Conservation (phyloP, 2,888 invertebrate genomes). For the Drosophila leonis region DNA sequence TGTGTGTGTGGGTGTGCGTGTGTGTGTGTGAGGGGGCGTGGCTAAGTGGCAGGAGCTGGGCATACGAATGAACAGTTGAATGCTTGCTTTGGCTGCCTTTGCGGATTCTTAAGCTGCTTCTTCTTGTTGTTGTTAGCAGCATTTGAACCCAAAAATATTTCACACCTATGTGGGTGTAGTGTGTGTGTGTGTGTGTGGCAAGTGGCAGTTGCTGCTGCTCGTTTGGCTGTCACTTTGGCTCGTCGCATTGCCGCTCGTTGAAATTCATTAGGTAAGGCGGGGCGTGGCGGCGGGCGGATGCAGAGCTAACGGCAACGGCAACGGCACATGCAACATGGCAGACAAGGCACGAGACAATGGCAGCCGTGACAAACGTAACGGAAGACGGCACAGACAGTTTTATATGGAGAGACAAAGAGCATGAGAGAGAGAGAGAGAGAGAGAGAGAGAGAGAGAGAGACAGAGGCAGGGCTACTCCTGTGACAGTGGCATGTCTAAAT, state of each 20-base stretch:
- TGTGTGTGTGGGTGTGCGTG: slow-evolving; percentile 6
- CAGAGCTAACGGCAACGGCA: too few relatives aligned
- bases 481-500: slow-evolving; percentile 75
- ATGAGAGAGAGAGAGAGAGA: neutral
- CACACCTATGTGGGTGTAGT: slow-evolving; percentile 57
- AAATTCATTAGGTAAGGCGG: slow-evolving; percentile 76
- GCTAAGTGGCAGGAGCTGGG: slow-evolving; percentile 18
- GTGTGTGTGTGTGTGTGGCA: slow-evolving; percentile 31
- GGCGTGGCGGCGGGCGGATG: slow-evolving; percentile 29
- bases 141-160: slow-evolving; percentile 78
- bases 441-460: neutral
- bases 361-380: slow-evolving; percentile 77
- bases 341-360: slow-evolving; percentile 45
- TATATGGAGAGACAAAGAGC: neutral
- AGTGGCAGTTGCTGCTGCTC: slow-evolving; percentile 51
- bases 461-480: slow-evolving; percentile 10
- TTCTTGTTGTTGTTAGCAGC: slow-evolving; percentile 2
- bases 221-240: slow-evolving; percentile 60
- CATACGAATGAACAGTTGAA: slow-evolving; percentile 47
- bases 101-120: slow-evolving; percentile 20
- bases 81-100: slow-evolving; percentile 47
- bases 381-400: slow-evolving; percentile 61
- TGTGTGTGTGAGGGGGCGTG: slow-evolving; percentile 35
- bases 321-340: slow-evolving; percentile 38
- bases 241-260: slow-evolving; percentile 55